Evolutionary conservation across 2,888 invertebrate genomes (phyloP).

Genomic region (Melipona beecheii): DNA sequence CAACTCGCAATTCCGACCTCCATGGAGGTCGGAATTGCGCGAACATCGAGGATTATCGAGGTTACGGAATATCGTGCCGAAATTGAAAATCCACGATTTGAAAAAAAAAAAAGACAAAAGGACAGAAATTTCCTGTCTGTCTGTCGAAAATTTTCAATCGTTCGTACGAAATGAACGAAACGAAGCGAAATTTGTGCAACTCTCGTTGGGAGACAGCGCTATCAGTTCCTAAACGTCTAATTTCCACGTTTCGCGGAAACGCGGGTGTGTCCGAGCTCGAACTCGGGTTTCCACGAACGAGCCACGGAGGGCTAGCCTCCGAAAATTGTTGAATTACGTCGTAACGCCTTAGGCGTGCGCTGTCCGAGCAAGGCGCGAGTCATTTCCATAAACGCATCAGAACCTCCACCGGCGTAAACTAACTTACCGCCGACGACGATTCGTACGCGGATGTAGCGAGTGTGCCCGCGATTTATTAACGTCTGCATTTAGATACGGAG

Average conservation of each 20-base stretch:
- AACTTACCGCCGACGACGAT: constrained; percentile 72
- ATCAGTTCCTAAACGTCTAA: background rate
- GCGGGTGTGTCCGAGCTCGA: constrained; percentile 34
- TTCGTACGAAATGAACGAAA: too few species aligned
- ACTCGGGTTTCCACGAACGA: constrained; percentile 29
- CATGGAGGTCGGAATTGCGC: too few species aligned
- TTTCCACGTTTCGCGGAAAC: constrained; percentile 23
- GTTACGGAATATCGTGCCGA: too few species aligned
- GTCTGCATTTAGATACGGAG: constrained; percentile 79
- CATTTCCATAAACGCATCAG: constrained; percentile 81
- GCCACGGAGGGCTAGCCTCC: constrained; percentile 46
- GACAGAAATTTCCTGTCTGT: too few species aligned
- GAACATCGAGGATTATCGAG: too few species aligned
- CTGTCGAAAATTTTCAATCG: background rate
- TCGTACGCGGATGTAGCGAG: constrained; percentile 56
- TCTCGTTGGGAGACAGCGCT: background rate
- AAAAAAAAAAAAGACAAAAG: too few species aligned
- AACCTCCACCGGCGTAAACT: constrained; percentile 73
- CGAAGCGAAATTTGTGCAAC: background rate
- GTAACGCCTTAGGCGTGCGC: constrained; percentile 69
- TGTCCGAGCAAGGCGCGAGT: constrained; percentile 74
- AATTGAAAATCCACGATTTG: too few species aligned
- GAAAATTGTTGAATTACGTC: constrained; percentile 73
- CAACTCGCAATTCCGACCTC: background rate
- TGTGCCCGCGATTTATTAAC: constrained; percentile 79